Percentiles rank a stretch among this genome's conserved stretches.
phyloP scores from a whole-genome alignment of 1,140 invertebrate genomes.

The Augochlora pura region DNA sequence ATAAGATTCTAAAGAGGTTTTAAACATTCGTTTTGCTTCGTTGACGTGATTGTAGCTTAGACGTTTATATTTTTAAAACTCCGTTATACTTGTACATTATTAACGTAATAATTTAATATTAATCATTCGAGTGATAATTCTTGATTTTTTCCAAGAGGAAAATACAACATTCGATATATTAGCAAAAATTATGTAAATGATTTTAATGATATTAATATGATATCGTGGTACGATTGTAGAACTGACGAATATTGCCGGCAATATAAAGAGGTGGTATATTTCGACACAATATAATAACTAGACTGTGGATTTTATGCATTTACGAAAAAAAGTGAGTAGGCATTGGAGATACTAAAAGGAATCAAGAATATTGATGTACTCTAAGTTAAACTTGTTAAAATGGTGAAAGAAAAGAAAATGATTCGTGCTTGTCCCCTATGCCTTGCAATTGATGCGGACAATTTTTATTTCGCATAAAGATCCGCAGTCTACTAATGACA shows the following conservation, averaged over 20 bases:
- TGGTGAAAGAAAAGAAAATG: too few species aligned
- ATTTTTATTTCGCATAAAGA: too few species aligned
- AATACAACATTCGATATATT: constrained; percentile 1
- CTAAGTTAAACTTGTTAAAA: too few species aligned
- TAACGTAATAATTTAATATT: constrained; percentile 9
- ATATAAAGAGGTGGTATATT: constrained; percentile 35
- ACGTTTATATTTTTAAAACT: not conserved
- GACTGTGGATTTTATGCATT: too few species aligned
- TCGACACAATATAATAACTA: not conserved
- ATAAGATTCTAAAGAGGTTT: not conserved
- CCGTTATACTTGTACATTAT: not conserved
- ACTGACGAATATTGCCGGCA: constrained; percentile 24
- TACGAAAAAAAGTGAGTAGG: too few species aligned
- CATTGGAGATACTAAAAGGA: too few species aligned
- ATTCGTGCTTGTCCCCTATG: too few species aligned
- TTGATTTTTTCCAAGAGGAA: not conserved
- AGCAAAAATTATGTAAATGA: constrained; percentile 29
- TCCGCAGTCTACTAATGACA: not conserved
- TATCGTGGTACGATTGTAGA: constrained; percentile 9
- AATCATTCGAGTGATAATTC: not conserved
- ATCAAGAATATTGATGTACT: too few species aligned
- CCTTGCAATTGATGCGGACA: too few species aligned
- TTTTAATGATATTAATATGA: constrained; percentile 13
- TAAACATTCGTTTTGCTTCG: constrained; percentile 1
- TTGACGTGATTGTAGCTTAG: not conserved